phyloP scores from a whole-genome alignment of 2,113 vertebrate species.

The Ceratotherium simum region DNA sequence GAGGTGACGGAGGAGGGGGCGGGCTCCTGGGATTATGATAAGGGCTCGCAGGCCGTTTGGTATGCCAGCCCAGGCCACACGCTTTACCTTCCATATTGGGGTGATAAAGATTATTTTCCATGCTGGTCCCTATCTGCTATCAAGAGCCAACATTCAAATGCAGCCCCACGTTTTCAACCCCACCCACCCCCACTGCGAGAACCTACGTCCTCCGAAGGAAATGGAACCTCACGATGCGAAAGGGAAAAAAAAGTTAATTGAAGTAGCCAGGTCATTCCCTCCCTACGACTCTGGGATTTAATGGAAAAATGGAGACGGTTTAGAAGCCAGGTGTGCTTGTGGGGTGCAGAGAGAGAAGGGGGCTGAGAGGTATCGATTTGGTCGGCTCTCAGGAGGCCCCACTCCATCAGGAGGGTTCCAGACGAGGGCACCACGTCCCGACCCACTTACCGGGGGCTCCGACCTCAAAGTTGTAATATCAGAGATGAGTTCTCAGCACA shows the following conservation, averaged over 20 bases:
- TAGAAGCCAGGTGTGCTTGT: background rate
- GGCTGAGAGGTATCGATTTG: background rate
- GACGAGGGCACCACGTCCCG: background rate
- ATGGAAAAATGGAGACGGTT: conserved; percentile 67
- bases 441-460: background rate
- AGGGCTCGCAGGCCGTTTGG: conserved; percentile 73
- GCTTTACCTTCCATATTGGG: conserved; percentile 66
- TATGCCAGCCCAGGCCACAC: conserved; percentile 72
- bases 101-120: conserved; percentile 80
- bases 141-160: conserved; percentile 83
- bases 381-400: no score
- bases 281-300: conserved; percentile 62
- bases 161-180: background rate
- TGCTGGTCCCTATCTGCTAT: conserved; percentile 84
- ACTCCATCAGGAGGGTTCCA: fast-evolving
- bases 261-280: conserved; percentile 78
- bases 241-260: conserved; percentile 76
- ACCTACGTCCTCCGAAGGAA: conserved; percentile 73
- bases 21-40: conserved; percentile 82
- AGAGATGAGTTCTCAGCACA: fast-evolving
- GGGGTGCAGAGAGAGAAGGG: background rate
- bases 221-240: conserved; percentile 79
- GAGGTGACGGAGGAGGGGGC: conserved; percentile 65
- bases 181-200: conserved; percentile 54
- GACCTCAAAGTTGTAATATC: background rate